Base-by-base conservation (phyloP, 2,888 invertebrate species). In the Cataglyphis albicans region DNA sequence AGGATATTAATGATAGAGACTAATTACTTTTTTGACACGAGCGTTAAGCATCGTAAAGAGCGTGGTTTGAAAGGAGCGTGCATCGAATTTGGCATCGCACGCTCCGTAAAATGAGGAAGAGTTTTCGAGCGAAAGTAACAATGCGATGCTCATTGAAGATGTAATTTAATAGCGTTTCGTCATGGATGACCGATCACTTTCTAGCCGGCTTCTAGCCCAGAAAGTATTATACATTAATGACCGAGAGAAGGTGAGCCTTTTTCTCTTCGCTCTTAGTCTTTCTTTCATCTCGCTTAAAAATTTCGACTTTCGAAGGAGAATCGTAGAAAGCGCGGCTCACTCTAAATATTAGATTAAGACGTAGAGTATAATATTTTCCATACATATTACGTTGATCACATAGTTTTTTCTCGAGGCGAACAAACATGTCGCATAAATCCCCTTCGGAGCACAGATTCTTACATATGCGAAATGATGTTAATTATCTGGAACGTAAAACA, bases 401-500 rank as follows among this genome's bases (percentile, higher is more conserved):
- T 29, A 12, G 41, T 35, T 38, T 38, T 29, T 15, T 55, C 15
- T 29, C 18, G 1, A 15, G 5, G 3, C 6, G 18, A n/a, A 6
- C 21, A 25, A 64, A 57, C 55, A 9, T 38, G 38, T 52, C 25
- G 21, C 6, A 9, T 38, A 1, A 57, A 41, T 29, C 41, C 3
- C 21, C 29, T 7, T 10, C 38, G 38, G 18, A n/a, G 59, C 59
- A 52, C 57, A 74, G 75, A 80, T 82, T 70, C 65, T 81, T 83
- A 84, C 80, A 55, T 9, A 85, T 63, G 81, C 68, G 83, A 78
- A 85, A 85, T 78, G 85, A 74, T 76, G 84, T 90, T 90, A 89
- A 90, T 90, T 90, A 85, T 76, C 70, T 80, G 57, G 81, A 78
- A 83, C 63, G 83, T 57, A 68, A 86, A 88, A 86, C 89, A 85